Conservation (phyloP, 2,888 invertebrate species). For the Scaptodrosophila latifasciaeformis region DNA sequence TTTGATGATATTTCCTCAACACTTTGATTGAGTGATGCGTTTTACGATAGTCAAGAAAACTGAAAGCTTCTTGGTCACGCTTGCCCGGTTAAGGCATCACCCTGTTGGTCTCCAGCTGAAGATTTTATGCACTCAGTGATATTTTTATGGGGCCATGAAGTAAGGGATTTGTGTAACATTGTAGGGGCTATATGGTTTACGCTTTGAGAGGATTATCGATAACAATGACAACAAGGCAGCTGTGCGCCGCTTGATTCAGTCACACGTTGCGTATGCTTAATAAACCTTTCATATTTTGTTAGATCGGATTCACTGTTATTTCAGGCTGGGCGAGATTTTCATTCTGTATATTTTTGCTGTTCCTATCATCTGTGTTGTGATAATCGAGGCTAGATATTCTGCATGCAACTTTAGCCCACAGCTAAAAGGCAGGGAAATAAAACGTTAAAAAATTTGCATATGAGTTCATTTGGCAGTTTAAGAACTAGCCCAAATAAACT, state of each 20-base stretch:
- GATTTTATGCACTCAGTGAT: constrained; percentile 23
- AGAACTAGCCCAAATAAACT: constrained; percentile 59
- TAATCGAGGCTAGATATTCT: too few relatives aligned
- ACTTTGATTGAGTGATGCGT: constrained; percentile 56
- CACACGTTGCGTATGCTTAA: constrained; percentile 41
- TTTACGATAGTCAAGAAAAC: constrained; percentile 41
- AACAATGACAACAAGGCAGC: constrained; percentile 5
- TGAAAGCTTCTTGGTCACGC: constrained; percentile 19
- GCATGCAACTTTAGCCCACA: too few relatives aligned
- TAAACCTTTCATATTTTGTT: too few relatives aligned
- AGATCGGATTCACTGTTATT: too few relatives aligned
- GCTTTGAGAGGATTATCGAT: constrained; percentile 44
- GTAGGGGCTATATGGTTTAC: constrained; percentile 12
- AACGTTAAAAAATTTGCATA: constrained; percentile 54
- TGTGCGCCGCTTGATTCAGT: constrained; percentile 31
- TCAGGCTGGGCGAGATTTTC: too few relatives aligned
- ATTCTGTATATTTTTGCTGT: too few relatives aligned
- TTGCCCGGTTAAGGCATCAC: not conserved
- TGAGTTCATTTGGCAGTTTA: constrained; percentile 65
- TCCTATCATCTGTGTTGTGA: too few relatives aligned
- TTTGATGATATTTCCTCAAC: not conserved
- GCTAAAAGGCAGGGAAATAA: too few relatives aligned
- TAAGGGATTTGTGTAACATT: constrained; percentile 30
- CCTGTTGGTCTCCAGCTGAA: constrained; percentile 37
- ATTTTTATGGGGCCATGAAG: constrained; percentile 14